phyloP scores from a whole-genome alignment of 30 jellyfish, hydroid and myxozoan genomes.

The Cassiopea xamachana region DNA sequence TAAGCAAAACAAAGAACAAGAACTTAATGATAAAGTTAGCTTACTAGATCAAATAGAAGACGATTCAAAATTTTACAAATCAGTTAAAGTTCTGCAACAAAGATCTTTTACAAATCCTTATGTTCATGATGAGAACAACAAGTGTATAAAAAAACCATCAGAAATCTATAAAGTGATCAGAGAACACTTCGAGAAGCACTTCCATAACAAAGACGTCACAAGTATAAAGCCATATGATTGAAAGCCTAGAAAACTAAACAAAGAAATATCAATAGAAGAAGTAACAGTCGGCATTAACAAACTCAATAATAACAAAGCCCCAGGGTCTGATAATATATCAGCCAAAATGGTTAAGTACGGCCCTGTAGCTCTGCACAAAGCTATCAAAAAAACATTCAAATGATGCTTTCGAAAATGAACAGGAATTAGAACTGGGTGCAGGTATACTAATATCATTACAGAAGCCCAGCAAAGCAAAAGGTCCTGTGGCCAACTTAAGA shows the following conservation, averaged over 20 bases:
- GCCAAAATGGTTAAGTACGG: slow-evolving; percentile 51
- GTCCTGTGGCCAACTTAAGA: slow-evolving; percentile 65
- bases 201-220: slow-evolving; percentile 4
- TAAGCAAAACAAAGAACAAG: slow-evolving; percentile 25
- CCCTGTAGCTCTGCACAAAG: slow-evolving; percentile 44
- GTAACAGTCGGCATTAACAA: slow-evolving; percentile 44
- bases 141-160: slow-evolving; percentile 45
- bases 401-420: slow-evolving; percentile 53
- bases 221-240: slow-evolving; percentile 41
- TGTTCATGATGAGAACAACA: slow-evolving; percentile 25
- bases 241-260: slow-evolving; percentile 43
- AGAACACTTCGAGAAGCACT: slow-evolving; percentile 56
- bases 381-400: slow-evolving; percentile 35
- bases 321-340: slow-evolving; percentile 37
- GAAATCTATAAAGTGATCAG: slow-evolving; percentile 49
- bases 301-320: slow-evolving; percentile 35
- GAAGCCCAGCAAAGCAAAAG: slow-evolving; percentile 71
- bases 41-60: slow-evolving; percentile 38
- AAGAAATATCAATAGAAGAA: slow-evolving; percentile 59
- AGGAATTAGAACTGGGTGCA: slow-evolving; percentile 43
- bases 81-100: slow-evolving; percentile 27
- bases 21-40: slow-evolving; percentile 32
- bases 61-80: slow-evolving; percentile 25
- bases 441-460: slow-evolving; percentile 61
- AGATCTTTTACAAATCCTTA: slow-evolving; percentile 28